These are phyloP conservation scores for Albula goreensis DNA, from an alignment of 2,113 vertebrate genomes.

Conservation along the genomic window DNA sequence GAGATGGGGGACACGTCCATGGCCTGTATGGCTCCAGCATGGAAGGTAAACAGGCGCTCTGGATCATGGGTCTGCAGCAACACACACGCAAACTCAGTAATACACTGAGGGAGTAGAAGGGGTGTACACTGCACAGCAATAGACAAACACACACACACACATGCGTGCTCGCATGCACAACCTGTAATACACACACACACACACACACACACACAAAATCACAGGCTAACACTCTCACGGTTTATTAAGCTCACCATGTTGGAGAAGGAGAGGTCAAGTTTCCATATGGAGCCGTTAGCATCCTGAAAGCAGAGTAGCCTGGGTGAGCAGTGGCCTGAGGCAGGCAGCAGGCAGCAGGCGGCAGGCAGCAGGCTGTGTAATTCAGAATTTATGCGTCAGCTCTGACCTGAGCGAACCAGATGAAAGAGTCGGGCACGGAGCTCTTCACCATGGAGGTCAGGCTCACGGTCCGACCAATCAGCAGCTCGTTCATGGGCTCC, in stretches of 20 bases:
- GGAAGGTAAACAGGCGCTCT: slow-evolving; percentile 83
- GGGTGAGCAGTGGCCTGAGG: neutral
- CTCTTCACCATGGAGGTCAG: slow-evolving; percentile 82
- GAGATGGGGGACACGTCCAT: slow-evolving; percentile 79
- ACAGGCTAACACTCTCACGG: neutral
- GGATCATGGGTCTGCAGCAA: slow-evolving; percentile 79
- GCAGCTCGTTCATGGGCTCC: slow-evolving; percentile 86
- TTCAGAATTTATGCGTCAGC: too few species aligned
- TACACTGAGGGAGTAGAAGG: neutral
- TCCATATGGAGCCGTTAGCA: slow-evolving; percentile 87
- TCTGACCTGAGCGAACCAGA: slow-evolving; percentile 93
- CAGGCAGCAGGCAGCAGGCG: neutral
- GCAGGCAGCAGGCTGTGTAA: neutral
- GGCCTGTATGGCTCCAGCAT: slow-evolving; percentile 77
- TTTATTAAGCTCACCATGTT: slow-evolving; percentile 73
- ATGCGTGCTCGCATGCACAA: neutral
- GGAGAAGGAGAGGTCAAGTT: slow-evolving; percentile 89
- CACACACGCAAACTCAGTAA: neutral
- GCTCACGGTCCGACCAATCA: slow-evolving; percentile 77
- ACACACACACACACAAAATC: slow-evolving; percentile 19
- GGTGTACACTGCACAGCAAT: too few species aligned
- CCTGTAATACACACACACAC: slow-evolving; percentile 16
- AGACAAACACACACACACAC: neutral
- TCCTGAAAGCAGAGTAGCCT: slow-evolving; percentile 70
- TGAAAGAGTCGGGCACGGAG: slow-evolving; percentile 59